These are phyloP conservation scores for Ladona fulva DNA, from an alignment of 1,140 invertebrate species.

Conservation along the genomic window DNA sequence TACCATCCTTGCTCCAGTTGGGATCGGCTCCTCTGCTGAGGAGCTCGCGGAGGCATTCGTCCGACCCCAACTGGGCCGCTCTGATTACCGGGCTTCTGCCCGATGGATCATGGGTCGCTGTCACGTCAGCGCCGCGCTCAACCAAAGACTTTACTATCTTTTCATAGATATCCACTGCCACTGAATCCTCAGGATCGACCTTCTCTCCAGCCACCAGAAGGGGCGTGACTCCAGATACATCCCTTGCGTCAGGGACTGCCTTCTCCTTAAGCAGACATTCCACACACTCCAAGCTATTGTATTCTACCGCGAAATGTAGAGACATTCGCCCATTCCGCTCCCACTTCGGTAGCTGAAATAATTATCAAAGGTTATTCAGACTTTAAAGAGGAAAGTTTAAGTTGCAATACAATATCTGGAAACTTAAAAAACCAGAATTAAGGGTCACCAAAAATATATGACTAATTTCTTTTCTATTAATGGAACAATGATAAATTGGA, in stretches of 20 bases:
- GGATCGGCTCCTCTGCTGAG: not conserved
- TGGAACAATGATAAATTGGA: too few species aligned
- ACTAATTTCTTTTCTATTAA: too few species aligned
- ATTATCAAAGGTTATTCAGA: too few species aligned
- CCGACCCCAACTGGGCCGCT: not conserved
- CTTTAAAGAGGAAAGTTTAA: too few species aligned
- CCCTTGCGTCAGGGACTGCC: not conserved
- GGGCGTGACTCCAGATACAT: not conserved
- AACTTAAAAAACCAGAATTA: too few species aligned
- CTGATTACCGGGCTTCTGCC: not conserved
- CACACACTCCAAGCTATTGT: not conserved
- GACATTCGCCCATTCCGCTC: not conserved
- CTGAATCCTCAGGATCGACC: not conserved
- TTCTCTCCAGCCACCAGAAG: not conserved
- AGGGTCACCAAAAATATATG: too few species aligned
- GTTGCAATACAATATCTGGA: too few species aligned
- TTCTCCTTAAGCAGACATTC: not conserved
- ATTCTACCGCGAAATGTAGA: not conserved
- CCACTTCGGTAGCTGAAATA: not conserved
- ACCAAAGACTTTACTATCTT: not conserved
- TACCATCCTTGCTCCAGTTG: not conserved
- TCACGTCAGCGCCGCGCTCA: not conserved
- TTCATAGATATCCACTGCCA: not conserved
- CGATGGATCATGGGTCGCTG: not conserved
- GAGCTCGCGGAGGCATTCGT: not conserved